phyloP scores from a whole-genome alignment of 2,113 vertebrate species.

The Bothrops jararaca region DNA sequence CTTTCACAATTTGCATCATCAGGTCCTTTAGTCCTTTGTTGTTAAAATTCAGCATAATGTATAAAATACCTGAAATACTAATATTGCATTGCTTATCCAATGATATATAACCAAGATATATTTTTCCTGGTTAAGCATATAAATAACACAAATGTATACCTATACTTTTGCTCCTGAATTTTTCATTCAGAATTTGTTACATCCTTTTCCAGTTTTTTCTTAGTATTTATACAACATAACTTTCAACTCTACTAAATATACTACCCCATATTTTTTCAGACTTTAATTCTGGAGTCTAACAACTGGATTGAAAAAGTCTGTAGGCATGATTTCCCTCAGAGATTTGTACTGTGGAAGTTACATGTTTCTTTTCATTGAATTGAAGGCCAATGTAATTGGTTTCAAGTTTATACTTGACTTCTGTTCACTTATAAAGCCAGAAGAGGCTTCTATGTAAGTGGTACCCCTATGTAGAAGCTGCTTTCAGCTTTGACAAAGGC shows the following conservation, averaged over 20 bases:
- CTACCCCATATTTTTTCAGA: neutral
- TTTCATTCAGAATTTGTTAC: neutral
- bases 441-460: neutral
- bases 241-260: neutral
- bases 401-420: neutral
- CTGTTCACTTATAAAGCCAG: neutral
- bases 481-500: neutral
- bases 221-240: neutral
- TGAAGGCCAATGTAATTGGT: neutral
- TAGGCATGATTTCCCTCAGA: neutral
- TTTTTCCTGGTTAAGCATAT: neutral
- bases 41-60: neutral
- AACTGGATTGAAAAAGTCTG: neutral
- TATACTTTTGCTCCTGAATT: neutral
- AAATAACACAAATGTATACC: neutral
- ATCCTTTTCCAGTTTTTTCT: neutral
- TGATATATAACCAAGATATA: neutral
- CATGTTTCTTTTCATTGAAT: neutral
- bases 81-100: neutral
- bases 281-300: neutral
- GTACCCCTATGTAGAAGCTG: neutral
- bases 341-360: neutral
- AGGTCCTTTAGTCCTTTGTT: neutral
- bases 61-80: neutral
- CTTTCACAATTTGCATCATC: neutral